phyloP scores from a whole-genome alignment of 2,113 vertebrate species.

The Crotalus helleri region DNA sequence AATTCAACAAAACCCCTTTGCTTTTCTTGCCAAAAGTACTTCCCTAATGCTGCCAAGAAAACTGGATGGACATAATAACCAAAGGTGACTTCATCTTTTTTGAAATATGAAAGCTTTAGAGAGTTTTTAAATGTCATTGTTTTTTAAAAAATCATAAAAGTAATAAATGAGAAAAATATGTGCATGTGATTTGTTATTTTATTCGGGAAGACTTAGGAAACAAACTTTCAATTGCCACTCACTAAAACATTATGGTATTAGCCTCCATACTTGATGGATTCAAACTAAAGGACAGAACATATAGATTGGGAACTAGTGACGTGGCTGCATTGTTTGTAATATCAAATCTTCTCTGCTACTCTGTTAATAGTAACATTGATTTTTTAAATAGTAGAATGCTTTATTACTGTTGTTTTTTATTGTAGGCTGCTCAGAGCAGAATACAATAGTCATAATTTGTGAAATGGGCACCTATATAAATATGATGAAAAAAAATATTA shows the following conservation, averaged over 20 bases:
- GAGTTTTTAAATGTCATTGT: not conserved
- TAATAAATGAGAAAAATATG: not conserved
- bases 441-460: not conserved
- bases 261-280: not conserved
- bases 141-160: not conserved
- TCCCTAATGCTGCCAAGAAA: not conserved
- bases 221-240: not conserved
- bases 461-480: not conserved
- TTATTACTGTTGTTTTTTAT: not conserved
- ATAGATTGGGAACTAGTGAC: not conserved
- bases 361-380: not conserved
- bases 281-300: not conserved
- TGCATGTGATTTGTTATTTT: not conserved
- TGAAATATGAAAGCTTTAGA: not conserved
- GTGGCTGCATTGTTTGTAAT: not conserved
- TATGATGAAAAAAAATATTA: not conserved
- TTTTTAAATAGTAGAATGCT: not conserved
- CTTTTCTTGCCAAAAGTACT: not conserved
- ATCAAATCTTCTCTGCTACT: not conserved
- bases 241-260: not conserved
- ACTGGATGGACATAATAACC: not conserved
- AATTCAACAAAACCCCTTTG: not conserved
- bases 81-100: not conserved
- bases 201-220: not conserved
- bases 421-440: not conserved